Evolutionary conservation across 2,888 invertebrate genomes (phyloP), one percentile per base, ranked within the genome.

Genomic region (Ophion slaviceki): DNA sequence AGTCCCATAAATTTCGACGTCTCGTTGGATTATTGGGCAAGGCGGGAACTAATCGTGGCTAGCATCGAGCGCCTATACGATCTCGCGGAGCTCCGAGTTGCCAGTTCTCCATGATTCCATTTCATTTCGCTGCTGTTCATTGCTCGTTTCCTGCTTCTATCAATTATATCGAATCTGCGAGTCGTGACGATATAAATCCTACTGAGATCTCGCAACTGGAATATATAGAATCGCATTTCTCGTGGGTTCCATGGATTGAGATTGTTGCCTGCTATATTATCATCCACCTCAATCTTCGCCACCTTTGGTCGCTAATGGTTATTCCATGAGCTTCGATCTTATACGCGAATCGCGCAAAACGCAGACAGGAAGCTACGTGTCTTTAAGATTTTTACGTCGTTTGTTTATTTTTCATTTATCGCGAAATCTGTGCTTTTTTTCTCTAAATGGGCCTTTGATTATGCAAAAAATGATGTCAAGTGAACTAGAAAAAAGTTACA

Each of bases 131-230:
- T 59, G 68, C 64, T 59, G 80, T 84, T 84, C 84, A 64, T 84
- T 82, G 64, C 75, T 66, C 77, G 80, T 87, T 86, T 84, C 84
- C 84, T 89, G 89, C 91, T 88, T 89, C 89, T 90, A 90, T 90
- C 90, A 89, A 90, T 91, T 90, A 90, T 90, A 90, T 90, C 89
- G 88, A 88, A 90, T 89, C 89, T 88, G 71, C 76, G 76, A 80
- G 80, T 80, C 84, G 76, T 80, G 84, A 80, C 84, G 80, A 84
- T 77, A 80, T 72, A 80, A 84, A 74, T 80, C 77, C 84, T 40
- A 64, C 80, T 45, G 71, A 36, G 71, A 77, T 77, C 71, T 77
- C 57, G 77, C 80, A 77, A 66, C 66, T 64, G 5, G 67, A 67
- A 72, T 72, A 80, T 77, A 80, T 76, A 57, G 57, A 77, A 80